A percentile compares a stretch with the other conserved stretches of the same genome.
These are phyloP conservation scores for Enteromius afrohamiltoni DNA, from an alignment of 2,797 vertebrate species.

Conservation along the genomic window DNA sequence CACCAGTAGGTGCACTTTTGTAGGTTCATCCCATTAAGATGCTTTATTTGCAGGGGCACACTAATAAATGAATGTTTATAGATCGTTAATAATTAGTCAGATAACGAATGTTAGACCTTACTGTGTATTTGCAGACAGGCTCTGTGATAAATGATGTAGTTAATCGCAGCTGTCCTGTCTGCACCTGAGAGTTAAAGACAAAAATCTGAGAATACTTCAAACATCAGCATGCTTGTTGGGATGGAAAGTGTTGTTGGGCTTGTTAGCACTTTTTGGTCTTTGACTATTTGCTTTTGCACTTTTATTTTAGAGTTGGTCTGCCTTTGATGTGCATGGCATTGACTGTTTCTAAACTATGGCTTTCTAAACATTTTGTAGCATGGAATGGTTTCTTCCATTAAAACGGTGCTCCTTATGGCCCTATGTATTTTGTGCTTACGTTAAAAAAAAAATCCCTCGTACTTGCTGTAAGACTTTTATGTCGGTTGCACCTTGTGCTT, in stretches of 20 bases:
- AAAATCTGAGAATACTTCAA: slow-evolving; percentile 3
- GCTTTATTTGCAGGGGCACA: slow-evolving; percentile 11
- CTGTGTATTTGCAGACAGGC: slow-evolving; percentile 64
- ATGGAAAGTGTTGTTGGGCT: slow-evolving; percentile 33
- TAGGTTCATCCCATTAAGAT: slow-evolving; percentile 1
- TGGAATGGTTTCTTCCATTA: slow-evolving; percentile 60
- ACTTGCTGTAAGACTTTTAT: slow-evolving; percentile 20
- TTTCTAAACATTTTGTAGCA: slow-evolving; percentile 59
- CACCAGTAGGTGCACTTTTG: background rate
- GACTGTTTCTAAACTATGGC: slow-evolving; percentile 59
- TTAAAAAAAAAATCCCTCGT: background rate
- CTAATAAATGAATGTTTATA: slow-evolving; percentile 26
- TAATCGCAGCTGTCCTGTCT: slow-evolving; percentile 17
- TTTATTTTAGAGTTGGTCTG: slow-evolving; percentile 61
- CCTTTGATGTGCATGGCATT: slow-evolving; percentile 67
- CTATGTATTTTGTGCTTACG: slow-evolving; percentile 31
- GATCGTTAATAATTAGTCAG: slow-evolving; percentile 18
- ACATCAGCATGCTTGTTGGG: slow-evolving; percentile 23
- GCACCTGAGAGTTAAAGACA: background rate
- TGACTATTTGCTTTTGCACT: slow-evolving; percentile 70
- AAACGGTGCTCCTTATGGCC: slow-evolving; percentile 51
- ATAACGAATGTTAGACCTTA: slow-evolving; percentile 31
- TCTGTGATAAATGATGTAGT: slow-evolving; percentile 55
- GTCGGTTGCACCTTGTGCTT: slow-evolving; percentile 46
- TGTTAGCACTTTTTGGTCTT: slow-evolving; percentile 44